Percentiles rank a stretch among this genome's conserved stretches.
These are phyloP conservation scores for Drosophila phalerata DNA, from an alignment of 2,888 invertebrate genomes.

Conservation along the genomic window DNA sequence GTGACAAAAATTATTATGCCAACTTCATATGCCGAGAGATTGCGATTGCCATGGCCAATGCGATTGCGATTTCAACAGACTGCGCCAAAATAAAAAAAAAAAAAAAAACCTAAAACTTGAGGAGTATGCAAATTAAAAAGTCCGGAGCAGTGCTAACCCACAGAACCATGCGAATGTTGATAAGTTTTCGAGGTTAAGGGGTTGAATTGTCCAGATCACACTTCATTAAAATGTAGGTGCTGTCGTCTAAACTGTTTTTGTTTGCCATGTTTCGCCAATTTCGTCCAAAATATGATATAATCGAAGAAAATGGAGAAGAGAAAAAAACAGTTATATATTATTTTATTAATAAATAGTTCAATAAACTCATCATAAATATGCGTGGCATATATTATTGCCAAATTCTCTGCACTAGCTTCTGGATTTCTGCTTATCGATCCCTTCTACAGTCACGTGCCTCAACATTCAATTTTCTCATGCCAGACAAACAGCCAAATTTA, in stretches of 20 bases:
- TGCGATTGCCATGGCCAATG: constrained; percentile 33
- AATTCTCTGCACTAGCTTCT: constrained; percentile 1
- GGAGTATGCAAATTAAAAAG: constrained; percentile 51
- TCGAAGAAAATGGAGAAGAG: constrained; percentile 17
- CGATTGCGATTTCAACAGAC: constrained; percentile 46
- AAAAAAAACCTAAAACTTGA: constrained; percentile 29
- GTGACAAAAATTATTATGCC: constrained; percentile 68
- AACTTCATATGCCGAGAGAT: constrained; percentile 56
- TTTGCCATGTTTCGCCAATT: neutral
- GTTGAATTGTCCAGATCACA: constrained; percentile 31
- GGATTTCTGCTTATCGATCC: neutral
- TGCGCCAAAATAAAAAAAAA: constrained; percentile 7
- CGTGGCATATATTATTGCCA: constrained; percentile 23
- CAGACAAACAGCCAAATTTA: constrained; percentile 32
- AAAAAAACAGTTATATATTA: neutral
- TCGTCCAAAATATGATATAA: constrained; percentile 60
- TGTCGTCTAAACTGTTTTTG: constrained; percentile 34
- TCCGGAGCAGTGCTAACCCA: constrained; percentile 53
- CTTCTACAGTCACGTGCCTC: constrained; percentile 40
- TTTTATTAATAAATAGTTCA: constrained; percentile 43
- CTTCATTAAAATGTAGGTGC: constrained; percentile 53
- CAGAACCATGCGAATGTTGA: constrained; percentile 34
- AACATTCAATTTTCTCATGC: constrained; percentile 25
- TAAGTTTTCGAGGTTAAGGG: constrained; percentile 61
- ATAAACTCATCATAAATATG: constrained; percentile 48